Base-by-base conservation (phyloP, 2,113 vertebrate genomes). In the Dascyllus trimaculatus region DNA sequence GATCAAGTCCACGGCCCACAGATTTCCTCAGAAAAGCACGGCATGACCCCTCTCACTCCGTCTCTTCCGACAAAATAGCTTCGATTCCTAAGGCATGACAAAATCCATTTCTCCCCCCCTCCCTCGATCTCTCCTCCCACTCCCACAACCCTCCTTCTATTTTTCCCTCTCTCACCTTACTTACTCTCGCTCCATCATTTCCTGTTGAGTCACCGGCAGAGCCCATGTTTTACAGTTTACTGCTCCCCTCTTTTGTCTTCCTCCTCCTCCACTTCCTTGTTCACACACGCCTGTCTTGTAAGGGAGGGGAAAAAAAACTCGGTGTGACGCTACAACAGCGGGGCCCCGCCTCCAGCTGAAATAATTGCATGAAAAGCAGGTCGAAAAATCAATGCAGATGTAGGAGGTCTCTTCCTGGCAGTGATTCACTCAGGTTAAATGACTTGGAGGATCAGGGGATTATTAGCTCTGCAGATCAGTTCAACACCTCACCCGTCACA, bases 121-220 rank as follows among this genome's bases (percentile, higher is more conserved):
- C 29, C 13, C 32, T 72, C n/a, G 61, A 73, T 75, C 76, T 85
- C 84, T 90, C 61, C 67, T 81, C 59, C 61, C 63, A 71, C 87
- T 69, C 81, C 83, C 4, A 8, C 32, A 84, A 80, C 65, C 53
- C 65, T 82, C 81, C 52, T 82, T 58, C 71, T 79, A 58, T 68
- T 32, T 70, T 75, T 80, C 56, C 38, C 79, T 71, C 85, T 80
- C 57, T 82, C 64, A 65, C 88, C 84, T 88, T 68, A 80, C 81
- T 87, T 82, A 87, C 64, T 69, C 69, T 18, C 3, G 63, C 65
- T 84, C 80, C 86, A 84, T 91, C 80, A 89, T 78, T 92, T 95
- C 92, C 92, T 93, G 92, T 86, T 94, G 93, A 93, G 83, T 94
- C 91, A 93, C 75, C 4, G 11, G 25, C 35, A 22, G 48, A 64